Conservation (phyloP, 2,113 vertebrate genomes). For the Hemibagrus wyckioides region DNA sequence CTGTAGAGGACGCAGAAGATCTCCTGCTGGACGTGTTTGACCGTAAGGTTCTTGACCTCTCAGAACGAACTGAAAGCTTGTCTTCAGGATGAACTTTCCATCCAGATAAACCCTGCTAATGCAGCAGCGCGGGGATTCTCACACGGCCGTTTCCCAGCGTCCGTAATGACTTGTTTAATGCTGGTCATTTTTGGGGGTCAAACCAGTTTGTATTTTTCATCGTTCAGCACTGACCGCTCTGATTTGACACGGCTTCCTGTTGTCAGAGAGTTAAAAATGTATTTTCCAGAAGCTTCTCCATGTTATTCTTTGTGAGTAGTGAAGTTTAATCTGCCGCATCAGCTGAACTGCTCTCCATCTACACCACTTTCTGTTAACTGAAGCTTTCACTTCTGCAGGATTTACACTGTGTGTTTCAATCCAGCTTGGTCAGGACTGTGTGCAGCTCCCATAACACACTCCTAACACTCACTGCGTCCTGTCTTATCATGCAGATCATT, state of each 20-base stretch:
- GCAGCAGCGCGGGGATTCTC: background rate
- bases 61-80: background rate
- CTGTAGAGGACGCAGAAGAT: background rate
- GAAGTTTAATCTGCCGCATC: background rate
- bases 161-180: background rate
- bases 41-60: background rate
- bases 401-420: too few species aligned
- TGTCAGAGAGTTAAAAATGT: background rate
- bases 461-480: background rate
- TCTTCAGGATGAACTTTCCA: background rate
- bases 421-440: background rate
- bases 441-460: background rate
- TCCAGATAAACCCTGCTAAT: background rate
- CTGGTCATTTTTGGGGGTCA: background rate
- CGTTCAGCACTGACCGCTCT: background rate
- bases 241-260: background rate
- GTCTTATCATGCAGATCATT: background rate
- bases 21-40: background rate
- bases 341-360: background rate
- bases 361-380: too few species aligned
- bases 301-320: background rate
- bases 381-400: background rate
- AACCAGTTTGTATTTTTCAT: background rate
- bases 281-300: background rate
- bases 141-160: background rate